Conservation (phyloP, 1,140 invertebrate genomes). For the Neotoxoptera formosana region DNA sequence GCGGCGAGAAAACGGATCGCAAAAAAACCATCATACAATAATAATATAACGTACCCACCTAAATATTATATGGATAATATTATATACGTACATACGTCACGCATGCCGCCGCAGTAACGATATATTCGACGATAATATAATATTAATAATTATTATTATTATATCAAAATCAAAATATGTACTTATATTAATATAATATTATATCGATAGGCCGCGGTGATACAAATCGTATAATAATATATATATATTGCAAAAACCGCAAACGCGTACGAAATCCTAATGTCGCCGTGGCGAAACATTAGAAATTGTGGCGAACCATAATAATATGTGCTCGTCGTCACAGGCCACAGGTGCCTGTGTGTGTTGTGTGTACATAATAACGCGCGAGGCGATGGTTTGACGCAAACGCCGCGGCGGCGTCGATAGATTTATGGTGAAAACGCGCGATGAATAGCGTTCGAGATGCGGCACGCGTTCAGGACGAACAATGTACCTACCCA, state of each 20-base stretch:
- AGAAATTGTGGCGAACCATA: neutral
- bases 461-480: neutral
- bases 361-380: neutral
- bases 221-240: neutral
- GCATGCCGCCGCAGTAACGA: neutral
- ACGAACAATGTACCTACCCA: too few species aligned
- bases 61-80: neutral
- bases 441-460: neutral
- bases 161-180: neutral
- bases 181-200: too few species aligned
- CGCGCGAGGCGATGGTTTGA: too few species aligned
- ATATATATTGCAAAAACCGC: neutral
- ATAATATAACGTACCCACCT: too few species aligned
- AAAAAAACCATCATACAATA: neutral
- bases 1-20: neutral
- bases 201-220: neutral
- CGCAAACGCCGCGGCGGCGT: neutral
- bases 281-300: neutral
- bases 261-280: neutral
- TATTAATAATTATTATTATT: neutral
- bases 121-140: neutral
- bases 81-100: too few species aligned
- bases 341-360: neutral
- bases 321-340: too few species aligned
- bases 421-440: neutral